Conservation (phyloP, 1,140 invertebrate species). For the Drosophila trapezifrons region DNA sequence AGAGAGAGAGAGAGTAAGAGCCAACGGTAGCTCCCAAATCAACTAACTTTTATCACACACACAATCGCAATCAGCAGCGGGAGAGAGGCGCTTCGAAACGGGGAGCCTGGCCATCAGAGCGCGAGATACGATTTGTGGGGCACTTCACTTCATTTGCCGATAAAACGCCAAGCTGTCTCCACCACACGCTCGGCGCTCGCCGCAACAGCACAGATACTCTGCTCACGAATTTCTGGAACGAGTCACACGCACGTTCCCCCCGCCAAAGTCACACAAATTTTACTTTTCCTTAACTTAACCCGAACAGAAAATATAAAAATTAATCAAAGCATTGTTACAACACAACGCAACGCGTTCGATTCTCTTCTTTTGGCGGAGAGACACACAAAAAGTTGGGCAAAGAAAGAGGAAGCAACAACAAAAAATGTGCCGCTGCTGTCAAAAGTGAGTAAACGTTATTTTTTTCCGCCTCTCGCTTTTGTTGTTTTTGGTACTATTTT, state of each 20-base stretch:
- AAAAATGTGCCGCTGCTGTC: constrained; percentile 83
- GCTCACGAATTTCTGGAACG: constrained; percentile 46
- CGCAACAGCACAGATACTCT: constrained; percentile 39
- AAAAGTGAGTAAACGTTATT: constrained; percentile 72
- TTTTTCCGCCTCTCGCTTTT: constrained; percentile 15
- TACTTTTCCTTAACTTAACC: constrained; percentile 64
- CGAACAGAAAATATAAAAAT: constrained; percentile 49
- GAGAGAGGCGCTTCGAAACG: constrained; percentile 12
- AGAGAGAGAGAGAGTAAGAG: neutral
- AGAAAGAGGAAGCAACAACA: constrained; percentile 39
- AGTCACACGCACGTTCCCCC: constrained; percentile 62
- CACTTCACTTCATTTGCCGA: constrained; percentile 78
- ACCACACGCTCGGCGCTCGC: constrained; percentile 37
- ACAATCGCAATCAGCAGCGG: constrained; percentile 17
- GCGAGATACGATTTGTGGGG: constrained; percentile 57
- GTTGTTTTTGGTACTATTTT: constrained; percentile 30
- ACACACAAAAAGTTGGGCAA: constrained; percentile 25
- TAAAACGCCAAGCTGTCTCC: constrained; percentile 72
- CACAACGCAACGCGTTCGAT: constrained; percentile 25
- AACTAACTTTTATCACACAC: constrained; percentile 43
- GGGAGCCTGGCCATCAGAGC: constrained; percentile 25
- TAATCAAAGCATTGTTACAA: constrained; percentile 55
- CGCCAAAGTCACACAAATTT: constrained; percentile 33
- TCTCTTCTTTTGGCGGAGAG: constrained; percentile 32
- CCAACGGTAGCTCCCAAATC: constrained; percentile 24